Percentiles rank a stretch among this genome's conserved stretches.
Evolutionary conservation across 2,113 vertebrate genomes (phyloP).

Genomic region (Pachyramphus minor): DNA sequence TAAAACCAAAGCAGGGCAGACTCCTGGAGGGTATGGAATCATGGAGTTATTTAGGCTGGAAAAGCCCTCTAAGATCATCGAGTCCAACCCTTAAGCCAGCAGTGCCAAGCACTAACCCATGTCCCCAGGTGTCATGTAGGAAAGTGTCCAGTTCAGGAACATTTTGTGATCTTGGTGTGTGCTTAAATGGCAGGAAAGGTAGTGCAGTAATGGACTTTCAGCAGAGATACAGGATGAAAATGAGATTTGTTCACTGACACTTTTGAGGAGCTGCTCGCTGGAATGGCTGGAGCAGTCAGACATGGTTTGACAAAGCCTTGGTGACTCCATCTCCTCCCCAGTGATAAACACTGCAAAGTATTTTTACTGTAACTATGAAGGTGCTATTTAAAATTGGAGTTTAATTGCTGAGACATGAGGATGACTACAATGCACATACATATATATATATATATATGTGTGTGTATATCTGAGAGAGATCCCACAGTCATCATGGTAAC

Average conservation of each 20-base stretch:
- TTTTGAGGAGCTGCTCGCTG: not conserved
- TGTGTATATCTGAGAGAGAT: not conserved
- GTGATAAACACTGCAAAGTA: not conserved
- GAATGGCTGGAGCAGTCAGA: not conserved
- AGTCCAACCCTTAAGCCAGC: not conserved
- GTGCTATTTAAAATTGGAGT: not conserved
- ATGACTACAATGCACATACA: not conserved
- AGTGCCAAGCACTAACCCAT: not conserved
- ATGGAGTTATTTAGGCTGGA: not conserved
- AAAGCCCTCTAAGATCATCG: not conserved
- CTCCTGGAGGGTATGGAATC: not conserved
- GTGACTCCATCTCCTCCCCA: not conserved
- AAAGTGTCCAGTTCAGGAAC: not conserved
- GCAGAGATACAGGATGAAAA: not conserved
- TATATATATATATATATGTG: rapidly evolving
- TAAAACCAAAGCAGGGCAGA: not conserved
- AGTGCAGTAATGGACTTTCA: not conserved
- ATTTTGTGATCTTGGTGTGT: not conserved
- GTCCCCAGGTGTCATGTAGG: not conserved
- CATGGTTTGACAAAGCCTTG: not conserved
- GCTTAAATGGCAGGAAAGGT: not conserved
- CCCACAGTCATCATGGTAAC: not conserved
- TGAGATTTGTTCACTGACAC: not conserved
- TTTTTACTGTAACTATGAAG: not conserved
- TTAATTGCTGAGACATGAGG: not conserved